phyloP scores from a whole-genome alignment of 1,140 invertebrate species.

The Argopecten irradians region DNA sequence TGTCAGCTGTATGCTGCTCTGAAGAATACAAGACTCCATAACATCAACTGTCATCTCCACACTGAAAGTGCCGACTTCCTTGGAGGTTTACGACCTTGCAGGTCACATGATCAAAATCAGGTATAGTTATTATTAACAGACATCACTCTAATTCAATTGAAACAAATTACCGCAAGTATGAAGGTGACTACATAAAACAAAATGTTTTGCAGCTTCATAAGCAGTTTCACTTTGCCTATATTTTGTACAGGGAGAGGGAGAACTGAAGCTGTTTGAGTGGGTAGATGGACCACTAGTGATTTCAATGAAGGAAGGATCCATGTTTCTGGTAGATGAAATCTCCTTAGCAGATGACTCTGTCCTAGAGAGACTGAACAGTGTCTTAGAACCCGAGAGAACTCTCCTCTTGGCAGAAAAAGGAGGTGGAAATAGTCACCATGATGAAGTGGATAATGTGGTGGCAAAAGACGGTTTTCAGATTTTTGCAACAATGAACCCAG shows the following conservation, averaged over 20 bases:
- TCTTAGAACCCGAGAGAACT: conserved; percentile 95
- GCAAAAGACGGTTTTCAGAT: conserved; percentile 91
- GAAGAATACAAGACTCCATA: conserved; percentile 82
- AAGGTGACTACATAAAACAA: too few relatives aligned
- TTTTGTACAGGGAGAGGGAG: conserved; percentile 30
- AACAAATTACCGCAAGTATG: too few relatives aligned
- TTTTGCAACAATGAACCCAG: conserved; percentile 99
- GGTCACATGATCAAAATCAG: conserved; percentile 73
- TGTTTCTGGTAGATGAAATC: conserved; percentile 99
- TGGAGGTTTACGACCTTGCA: conserved; percentile 93
- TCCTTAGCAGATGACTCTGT: conserved; percentile 99
- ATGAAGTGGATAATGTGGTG: conserved; percentile 72
- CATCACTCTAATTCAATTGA: too few relatives aligned
- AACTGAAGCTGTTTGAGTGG: conserved; percentile 94
- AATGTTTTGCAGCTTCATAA: too few relatives aligned
- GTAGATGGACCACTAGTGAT: conserved; percentile 95
- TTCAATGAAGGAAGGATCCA: conserved; percentile 90
- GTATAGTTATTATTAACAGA: conserved; percentile 23
- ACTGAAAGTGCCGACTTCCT: conserved; percentile 98
- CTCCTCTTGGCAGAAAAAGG: conserved; percentile 93
- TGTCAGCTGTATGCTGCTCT: conserved; percentile 90
- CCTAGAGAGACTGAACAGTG: conserved; percentile 96
- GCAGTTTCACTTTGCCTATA: background rate
- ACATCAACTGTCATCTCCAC: conserved; percentile 99
- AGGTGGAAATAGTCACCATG: conserved; percentile 59